Conservation (phyloP, 2,888 invertebrate species). For the Tholera decimalis region DNA sequence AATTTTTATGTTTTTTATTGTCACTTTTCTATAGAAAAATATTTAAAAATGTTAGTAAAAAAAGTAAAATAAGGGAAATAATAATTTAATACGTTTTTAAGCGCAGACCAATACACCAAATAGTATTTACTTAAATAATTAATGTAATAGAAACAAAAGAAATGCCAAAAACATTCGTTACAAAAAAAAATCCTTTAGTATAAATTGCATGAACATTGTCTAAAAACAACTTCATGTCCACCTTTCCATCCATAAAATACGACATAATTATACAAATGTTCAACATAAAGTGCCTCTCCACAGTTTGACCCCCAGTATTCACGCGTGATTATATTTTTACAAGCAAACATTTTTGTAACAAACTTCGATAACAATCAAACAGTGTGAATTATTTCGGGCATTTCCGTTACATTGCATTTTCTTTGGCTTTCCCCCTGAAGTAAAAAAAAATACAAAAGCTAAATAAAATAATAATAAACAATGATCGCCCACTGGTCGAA, state of each 20-base stretch:
- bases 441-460: neutral
- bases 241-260: neutral
- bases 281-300: constrained; percentile 2
- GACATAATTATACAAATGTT: constrained; percentile 8
- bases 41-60: too few relatives aligned
- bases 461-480: neutral
- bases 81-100: too few relatives aligned
- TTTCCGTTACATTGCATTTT: constrained; percentile 15
- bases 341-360: constrained; percentile 29
- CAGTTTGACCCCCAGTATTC: constrained; percentile 11
- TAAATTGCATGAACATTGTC: neutral
- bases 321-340: constrained; percentile 47
- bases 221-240: neutral
- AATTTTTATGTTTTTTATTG: too few relatives aligned
- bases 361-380: constrained; percentile 44
- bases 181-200: neutral
- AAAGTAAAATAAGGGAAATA: too few relatives aligned
- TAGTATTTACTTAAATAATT: too few relatives aligned
- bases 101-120: too few relatives aligned
- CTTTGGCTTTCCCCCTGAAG: too few relatives aligned
- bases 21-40: too few relatives aligned
- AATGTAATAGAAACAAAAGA: too few relatives aligned
- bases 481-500: neutral
- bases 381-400: constrained; percentile 13
- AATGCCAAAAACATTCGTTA: too few relatives aligned